Evolutionary conservation across 2,797 vertebrate genomes (phyloP).

Genomic region (Scolopax rusticola): DNA sequence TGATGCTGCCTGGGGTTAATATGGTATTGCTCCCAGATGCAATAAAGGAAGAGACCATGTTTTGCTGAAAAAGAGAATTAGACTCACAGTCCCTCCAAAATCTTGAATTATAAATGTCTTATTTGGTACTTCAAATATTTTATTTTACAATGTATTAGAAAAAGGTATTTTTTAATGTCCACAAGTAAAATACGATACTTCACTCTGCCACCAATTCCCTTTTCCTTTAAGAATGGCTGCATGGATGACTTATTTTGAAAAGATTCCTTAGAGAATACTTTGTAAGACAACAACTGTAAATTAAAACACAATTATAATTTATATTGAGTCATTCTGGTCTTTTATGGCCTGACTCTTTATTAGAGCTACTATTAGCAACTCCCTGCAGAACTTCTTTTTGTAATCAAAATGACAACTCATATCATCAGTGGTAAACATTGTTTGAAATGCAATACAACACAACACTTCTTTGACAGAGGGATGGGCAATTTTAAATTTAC

Average conservation of each 20-base stretch:
- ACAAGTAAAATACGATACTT: neutral
- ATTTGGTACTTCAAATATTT: neutral
- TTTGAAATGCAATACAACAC: conserved; percentile 1
- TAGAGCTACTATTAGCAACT: conserved; percentile 53
- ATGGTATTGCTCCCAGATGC: neutral
- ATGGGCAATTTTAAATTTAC: neutral
- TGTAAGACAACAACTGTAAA: conserved; percentile 49
- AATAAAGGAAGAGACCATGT: neutral
- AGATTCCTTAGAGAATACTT: conserved; percentile 39
- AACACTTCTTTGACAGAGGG: neutral
- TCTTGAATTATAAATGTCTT: neutral
- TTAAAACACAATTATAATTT: conserved; percentile 55
- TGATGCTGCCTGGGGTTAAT: conserved; percentile 36
- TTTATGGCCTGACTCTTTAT: conserved; percentile 23
- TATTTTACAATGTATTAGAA: neutral
- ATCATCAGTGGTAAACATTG: conserved; percentile 35
- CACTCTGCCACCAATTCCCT: neutral
- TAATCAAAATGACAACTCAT: conserved; percentile 55
- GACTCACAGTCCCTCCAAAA: neutral
- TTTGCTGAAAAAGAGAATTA: neutral
- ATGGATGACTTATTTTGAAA: conserved; percentile 15
- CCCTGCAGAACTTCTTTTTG: conserved; percentile 31
- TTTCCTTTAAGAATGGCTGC: neutral
- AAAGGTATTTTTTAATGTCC: neutral
- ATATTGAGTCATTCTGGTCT: neutral